Evolutionary conservation across 2,888 invertebrate genomes (phyloP).

Genomic region (Coenonympha glycerion): DNA sequence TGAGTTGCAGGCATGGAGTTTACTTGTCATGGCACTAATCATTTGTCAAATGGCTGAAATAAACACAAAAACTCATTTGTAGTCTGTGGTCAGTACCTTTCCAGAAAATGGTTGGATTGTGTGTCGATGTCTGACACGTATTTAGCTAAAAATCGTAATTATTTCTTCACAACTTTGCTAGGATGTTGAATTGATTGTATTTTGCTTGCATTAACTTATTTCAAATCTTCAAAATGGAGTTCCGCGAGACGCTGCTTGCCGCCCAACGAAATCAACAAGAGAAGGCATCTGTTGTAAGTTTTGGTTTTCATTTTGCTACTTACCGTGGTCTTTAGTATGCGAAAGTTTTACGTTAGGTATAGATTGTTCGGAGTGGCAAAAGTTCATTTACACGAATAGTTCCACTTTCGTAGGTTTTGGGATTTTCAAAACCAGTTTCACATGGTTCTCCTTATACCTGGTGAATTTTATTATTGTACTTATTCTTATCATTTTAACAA

Average conservation of each 20-base stretch:
- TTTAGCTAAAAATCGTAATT: conserved; percentile 58
- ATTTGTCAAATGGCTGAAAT: no score
- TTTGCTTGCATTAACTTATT: conserved; percentile 23
- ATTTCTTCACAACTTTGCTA: conserved; percentile 46
- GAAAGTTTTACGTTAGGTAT: conserved; percentile 9
- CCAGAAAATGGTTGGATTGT: conserved; percentile 72
- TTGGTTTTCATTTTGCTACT: conserved; percentile 31
- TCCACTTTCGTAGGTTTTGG: no score
- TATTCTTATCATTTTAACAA: neutral
- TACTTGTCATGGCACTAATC: no score
- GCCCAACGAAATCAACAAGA: conserved; percentile 74
- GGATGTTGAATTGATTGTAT: conserved; percentile 36
- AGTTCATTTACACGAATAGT: neutral
- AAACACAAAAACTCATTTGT: conserved; percentile 15
- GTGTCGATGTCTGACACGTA: conserved; percentile 68
- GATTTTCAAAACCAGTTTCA: no score
- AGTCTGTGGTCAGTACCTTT: conserved; percentile 63
- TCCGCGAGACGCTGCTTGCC: conserved; percentile 67
- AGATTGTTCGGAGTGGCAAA: neutral
- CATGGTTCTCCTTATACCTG: neutral
- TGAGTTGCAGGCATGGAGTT: no score
- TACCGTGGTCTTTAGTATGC: conserved; percentile 9
- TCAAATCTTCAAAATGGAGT: conserved; percentile 53
- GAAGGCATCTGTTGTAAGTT: conserved; percentile 70
- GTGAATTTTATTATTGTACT: neutral